These are phyloP conservation scores for Mythimna vitellina DNA, from an alignment of 2,888 invertebrate genomes.

Conservation along the genomic window DNA sequence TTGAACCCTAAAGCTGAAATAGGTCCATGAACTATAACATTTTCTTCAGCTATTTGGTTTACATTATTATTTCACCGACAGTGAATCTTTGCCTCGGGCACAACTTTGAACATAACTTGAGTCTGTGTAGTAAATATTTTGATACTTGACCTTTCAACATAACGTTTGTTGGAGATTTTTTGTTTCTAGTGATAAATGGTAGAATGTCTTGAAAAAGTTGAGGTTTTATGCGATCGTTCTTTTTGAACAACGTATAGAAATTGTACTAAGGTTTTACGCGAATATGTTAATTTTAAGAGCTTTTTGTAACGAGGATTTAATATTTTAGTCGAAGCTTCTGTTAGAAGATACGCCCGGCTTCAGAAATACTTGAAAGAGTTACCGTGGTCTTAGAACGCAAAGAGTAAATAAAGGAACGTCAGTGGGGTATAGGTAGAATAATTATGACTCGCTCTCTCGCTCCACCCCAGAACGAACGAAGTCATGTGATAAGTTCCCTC, in stretches of 20 bases:
- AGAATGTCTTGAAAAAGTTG: not conserved
- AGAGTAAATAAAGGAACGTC: too few species aligned
- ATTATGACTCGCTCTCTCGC: too few species aligned
- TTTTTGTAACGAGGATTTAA: not conserved
- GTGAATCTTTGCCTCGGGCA: conserved; percentile 1
- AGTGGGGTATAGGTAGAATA: too few species aligned
- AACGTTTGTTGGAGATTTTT: conserved; percentile 11
- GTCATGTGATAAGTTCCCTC: too few species aligned
- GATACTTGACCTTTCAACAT: conserved; percentile 13
- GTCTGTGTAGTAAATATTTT: conserved; percentile 15
- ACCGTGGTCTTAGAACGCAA: too few species aligned
- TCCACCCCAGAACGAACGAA: too few species aligned
- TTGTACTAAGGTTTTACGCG: not conserved
- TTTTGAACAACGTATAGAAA: not conserved
- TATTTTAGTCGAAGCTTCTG: not conserved
- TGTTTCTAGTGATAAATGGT: conserved; percentile 1
- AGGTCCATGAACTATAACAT: not conserved
- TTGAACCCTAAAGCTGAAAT: not conserved
- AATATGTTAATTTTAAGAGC: not conserved
- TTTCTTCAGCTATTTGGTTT: not conserved
- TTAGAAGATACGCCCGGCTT: too few species aligned
- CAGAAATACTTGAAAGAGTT: too few species aligned
- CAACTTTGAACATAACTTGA: conserved; percentile 13
- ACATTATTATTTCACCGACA: conserved; percentile 5
- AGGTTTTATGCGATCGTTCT: not conserved